Evolutionary conservation across 2,113 vertebrate species (phyloP).

Genomic region (Gasterosteus nipponicus): DNA sequence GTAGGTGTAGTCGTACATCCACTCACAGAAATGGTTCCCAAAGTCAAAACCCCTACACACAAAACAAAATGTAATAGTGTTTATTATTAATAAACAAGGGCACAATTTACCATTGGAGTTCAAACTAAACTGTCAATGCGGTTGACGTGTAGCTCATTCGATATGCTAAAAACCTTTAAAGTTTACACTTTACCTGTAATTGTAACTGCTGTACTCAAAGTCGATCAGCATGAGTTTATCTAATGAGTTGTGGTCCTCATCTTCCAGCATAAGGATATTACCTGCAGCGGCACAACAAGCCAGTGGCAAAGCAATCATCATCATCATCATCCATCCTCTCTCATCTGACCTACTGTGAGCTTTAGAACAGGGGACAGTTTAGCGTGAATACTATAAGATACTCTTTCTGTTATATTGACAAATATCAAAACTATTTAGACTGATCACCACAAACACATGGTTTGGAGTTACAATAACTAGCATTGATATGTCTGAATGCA

Average conservation of each 20-base stretch:
- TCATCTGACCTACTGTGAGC: background rate
- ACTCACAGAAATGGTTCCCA: conserved; percentile 95
- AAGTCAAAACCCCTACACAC: conserved; percentile 91
- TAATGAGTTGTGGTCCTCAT: conserved; percentile 43
- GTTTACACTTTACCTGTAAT: conserved; percentile 85
- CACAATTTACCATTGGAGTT: background rate
- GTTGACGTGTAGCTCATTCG: background rate
- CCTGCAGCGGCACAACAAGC: conserved; percentile 73
- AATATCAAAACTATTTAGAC: too few species aligned
- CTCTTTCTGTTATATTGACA: too few species aligned
- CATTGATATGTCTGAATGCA: too few species aligned
- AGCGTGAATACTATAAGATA: too few species aligned
- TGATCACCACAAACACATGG: too few species aligned
- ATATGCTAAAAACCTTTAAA: background rate
- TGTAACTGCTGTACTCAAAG: conserved; percentile 98
- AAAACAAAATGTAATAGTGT: background rate
- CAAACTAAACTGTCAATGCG: background rate
- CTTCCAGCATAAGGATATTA: conserved; percentile 88
- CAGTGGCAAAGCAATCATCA: background rate
- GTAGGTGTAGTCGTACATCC: conserved; percentile 91
- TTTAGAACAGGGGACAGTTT: background rate
- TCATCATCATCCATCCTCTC: background rate
- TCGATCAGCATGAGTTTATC: conserved; percentile 94
- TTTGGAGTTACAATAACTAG: too few species aligned
- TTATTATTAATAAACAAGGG: background rate